Percentiles rank a stretch among this genome's conserved stretches.
Evolutionary conservation across 2,888 invertebrate species (phyloP).

Genomic region (Nephrocerus scutellatus): DNA sequence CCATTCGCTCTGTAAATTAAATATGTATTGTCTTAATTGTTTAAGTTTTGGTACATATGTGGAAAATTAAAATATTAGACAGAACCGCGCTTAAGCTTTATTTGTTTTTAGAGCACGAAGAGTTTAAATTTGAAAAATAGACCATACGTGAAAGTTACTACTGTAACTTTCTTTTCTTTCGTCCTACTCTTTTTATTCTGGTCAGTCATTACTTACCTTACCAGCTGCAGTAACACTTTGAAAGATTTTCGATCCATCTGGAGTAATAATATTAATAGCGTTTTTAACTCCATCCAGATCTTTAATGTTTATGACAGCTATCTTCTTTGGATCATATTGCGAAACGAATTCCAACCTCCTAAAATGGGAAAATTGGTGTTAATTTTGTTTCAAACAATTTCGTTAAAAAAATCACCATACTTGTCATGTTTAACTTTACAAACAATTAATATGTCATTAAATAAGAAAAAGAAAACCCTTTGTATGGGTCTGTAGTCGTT

Average conservation of each 20-base stretch:
- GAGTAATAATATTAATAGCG: conserved; percentile 89
- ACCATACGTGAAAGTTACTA: too few species aligned
- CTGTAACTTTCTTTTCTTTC: background rate
- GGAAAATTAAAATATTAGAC: background rate
- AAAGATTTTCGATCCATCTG: conserved; percentile 87
- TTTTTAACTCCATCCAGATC: conserved; percentile 85
- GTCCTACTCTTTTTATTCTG: background rate
- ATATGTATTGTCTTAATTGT: background rate
- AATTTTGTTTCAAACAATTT: background rate
- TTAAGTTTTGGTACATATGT: background rate
- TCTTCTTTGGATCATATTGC: conserved; percentile 57
- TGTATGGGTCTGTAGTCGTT: conserved; percentile 80
- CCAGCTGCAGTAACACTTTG: conserved; percentile 73
- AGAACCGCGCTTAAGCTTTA: background rate
- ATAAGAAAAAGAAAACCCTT: conserved; percentile 84
- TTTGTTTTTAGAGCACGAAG: background rate
- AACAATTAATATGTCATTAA: conserved; percentile 87
- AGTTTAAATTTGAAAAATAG: too few species aligned
- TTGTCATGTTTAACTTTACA: conserved; percentile 59
- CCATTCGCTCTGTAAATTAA: conserved; percentile 75
- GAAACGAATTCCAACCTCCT: conserved; percentile 45
- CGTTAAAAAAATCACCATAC: conserved; percentile 25
- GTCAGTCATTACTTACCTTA: conserved; percentile 35
- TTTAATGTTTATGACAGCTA: conserved; percentile 90
- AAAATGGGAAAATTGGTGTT: background rate